A percentile compares a stretch with the other conserved stretches of the same genome.
Evolutionary conservation across 2,797 vertebrate genomes (phyloP).

Genomic region (Cheirogaleus major): DNA sequence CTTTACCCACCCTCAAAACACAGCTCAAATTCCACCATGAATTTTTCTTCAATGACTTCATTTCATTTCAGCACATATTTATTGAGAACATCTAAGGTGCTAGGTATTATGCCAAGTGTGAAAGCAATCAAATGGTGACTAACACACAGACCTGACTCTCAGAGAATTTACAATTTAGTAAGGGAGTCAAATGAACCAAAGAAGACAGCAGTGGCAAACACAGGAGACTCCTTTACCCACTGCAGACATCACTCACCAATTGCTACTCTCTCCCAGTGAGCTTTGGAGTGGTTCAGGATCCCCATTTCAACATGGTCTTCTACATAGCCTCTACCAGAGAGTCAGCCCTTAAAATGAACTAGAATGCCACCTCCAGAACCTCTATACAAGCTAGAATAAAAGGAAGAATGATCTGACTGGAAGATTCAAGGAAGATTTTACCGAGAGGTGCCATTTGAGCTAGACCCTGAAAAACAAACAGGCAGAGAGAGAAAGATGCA

Average conservation of each 20-base stretch:
- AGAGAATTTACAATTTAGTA: background rate
- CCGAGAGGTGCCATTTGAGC: background rate
- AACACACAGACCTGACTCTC: background rate
- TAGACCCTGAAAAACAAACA: background rate
- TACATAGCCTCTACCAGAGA: background rate
- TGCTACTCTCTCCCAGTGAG: background rate
- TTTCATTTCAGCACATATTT: background rate
- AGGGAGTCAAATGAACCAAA: background rate
- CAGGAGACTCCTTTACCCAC: background rate
- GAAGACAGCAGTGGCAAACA: background rate
- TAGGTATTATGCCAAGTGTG: background rate
- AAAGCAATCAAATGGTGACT: background rate
- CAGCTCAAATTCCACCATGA: background rate
- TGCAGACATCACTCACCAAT: background rate
- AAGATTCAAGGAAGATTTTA: background rate
- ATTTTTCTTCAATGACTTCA: background rate
- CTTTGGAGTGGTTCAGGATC: background rate
- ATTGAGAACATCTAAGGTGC: background rate
- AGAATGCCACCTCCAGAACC: background rate
- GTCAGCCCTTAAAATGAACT: background rate
- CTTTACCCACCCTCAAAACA: background rate
- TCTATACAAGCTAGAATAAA: background rate
- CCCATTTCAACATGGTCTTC: background rate
- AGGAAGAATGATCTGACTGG: background rate
- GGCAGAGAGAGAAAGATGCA: background rate